Conservation (phyloP, 2,797 vertebrate species). For the Falco columbarius region DNA sequence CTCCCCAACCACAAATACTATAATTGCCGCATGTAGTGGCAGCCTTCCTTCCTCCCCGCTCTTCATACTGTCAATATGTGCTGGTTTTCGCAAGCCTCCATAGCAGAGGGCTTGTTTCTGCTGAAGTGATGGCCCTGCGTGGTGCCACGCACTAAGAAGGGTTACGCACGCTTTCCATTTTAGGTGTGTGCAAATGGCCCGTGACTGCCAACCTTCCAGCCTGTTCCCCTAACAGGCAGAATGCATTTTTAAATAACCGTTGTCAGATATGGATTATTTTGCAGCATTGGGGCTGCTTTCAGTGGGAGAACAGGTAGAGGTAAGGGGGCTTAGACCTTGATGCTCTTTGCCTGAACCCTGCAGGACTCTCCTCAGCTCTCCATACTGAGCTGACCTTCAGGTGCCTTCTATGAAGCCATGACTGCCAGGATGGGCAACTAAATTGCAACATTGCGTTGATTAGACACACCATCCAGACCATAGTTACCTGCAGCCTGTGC, state of each 20-base stretch:
- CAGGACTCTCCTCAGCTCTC: not conserved
- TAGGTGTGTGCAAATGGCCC: rapidly evolving
- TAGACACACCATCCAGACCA: not conserved
- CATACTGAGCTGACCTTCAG: not conserved
- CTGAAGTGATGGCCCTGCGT: not conserved
- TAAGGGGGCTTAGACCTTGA: not conserved
- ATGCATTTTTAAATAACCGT: not conserved
- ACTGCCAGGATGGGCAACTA: not conserved
- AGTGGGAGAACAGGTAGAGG: not conserved
- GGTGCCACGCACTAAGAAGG: not conserved
- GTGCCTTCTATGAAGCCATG: not conserved
- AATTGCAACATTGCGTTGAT: not conserved
- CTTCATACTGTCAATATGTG: not conserved
- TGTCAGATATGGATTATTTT: not conserved
- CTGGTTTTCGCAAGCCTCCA: not conserved
- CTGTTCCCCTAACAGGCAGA: not conserved
- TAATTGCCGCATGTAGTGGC: rapidly evolving
- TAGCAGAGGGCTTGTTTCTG: not conserved
- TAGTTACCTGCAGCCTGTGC: not conserved
- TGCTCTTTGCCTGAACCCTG: not conserved
- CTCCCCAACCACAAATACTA: not conserved
- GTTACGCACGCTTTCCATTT: rapidly evolving
- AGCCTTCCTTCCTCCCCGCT: not conserved
- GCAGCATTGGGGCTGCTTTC: not conserved
- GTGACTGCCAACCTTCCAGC: not conserved